Evolutionary conservation across 2,888 invertebrate genomes (phyloP), one percentile per base, ranked within the genome.

Genomic region (Teleiodes luculella): DNA sequence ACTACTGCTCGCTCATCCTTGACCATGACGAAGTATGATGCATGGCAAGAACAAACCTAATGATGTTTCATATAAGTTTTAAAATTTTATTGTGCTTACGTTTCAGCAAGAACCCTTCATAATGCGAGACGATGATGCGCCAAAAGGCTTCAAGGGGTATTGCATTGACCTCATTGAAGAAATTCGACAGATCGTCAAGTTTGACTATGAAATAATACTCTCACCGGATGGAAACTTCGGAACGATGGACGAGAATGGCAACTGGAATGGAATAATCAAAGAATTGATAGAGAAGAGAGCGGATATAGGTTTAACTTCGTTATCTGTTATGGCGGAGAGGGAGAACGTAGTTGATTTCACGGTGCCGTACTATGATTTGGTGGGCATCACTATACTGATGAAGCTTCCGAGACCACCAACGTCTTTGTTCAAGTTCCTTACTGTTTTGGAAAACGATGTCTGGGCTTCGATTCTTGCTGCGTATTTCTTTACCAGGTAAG

Each of bases 281-380:
- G 96, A 95, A 71, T 83, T 96, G 18, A 92, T 95, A 53, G 95
- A 95, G 67, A 95, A 96, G 90, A 92, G 93, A 66, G 98, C 98
- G 0, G 98, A 99, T 75, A 97, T 99, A 63, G 98, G 96, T 0
- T 81, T 99, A 7, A 97, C 97, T 1, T 96, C 98, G 0, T 91
- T 99, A 75, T 97, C 98, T 0, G 98, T 99, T 0, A 98, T 98
- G 97, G 98, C 98, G 0, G 98, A 98, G 67, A 90, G 99, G 35
- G 98, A 98, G 83, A 97, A 96, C 72, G 97, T 98, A 0, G 97
- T 99, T 1, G 99, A 99, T 83, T 99, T 98, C 78, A 99, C 99
- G 0, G 97, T 99, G 0, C 98, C 99, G 0, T 99, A 97, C 80
- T 99, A 99, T 81, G 99, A 99, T 86, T 91, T 98, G 62, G 98